Conservation (phyloP, 2,888 invertebrate species). For the Electrophaes corylata region DNA sequence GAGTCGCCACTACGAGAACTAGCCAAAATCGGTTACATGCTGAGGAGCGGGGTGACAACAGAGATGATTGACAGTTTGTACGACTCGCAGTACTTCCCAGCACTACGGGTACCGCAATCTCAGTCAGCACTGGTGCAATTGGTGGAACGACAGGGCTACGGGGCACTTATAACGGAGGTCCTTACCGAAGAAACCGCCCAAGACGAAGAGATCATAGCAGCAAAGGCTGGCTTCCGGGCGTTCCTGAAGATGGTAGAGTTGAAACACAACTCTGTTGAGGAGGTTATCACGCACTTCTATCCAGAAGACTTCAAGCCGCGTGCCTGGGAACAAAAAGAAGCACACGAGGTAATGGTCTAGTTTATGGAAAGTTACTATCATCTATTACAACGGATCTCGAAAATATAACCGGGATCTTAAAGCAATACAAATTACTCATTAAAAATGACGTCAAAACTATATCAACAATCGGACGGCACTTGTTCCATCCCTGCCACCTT, state of each 20-base stretch:
- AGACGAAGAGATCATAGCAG: conserved; percentile 90
- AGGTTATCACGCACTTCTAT: conserved; percentile 91
- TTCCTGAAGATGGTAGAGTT: conserved; percentile 94
- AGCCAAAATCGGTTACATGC: conserved; percentile 91
- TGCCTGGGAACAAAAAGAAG: conserved; percentile 91
- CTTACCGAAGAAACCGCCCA: conserved; percentile 91
- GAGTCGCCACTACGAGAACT: conserved; percentile 91
- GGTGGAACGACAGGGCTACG: conserved; percentile 93
- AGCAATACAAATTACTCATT: too few species aligned
- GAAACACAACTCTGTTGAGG: conserved; percentile 92
- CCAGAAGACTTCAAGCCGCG: conserved; percentile 93
- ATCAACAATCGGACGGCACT: too few species aligned
- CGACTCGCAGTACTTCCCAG: conserved; percentile 91
- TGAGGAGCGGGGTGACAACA: conserved; percentile 90
- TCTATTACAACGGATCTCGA: too few species aligned
- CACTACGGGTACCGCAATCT: conserved; percentile 90
- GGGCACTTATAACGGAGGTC: conserved; percentile 91
- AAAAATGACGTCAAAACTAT: too few species aligned
- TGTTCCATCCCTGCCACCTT: too few species aligned
- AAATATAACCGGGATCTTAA: too few species aligned
- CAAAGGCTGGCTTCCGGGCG: conserved; percentile 93
- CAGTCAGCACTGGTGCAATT: conserved; percentile 93
- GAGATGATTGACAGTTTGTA: conserved; percentile 91
- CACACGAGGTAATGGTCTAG: conserved; percentile 82
- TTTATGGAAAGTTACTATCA: not conserved